A percentile compares a stretch with the other conserved stretches of the same genome.
These are phyloP conservation scores for Ptycholaimellus sp. DNA, from an alignment of 2,888 invertebrate species.

Conservation along the genomic window DNA sequence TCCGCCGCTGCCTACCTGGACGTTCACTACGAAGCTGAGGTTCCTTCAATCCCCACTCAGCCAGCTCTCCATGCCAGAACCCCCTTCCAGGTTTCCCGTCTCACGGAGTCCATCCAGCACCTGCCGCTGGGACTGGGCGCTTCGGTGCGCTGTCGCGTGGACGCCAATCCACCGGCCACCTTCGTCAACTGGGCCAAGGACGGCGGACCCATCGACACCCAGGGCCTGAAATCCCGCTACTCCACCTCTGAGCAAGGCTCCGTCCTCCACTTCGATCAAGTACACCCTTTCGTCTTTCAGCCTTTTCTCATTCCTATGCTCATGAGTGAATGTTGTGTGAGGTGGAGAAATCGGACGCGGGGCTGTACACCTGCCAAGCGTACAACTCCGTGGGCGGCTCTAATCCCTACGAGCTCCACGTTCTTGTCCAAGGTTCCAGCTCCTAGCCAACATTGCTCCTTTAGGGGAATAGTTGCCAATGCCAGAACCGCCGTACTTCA, in stretches of 20 bases:
- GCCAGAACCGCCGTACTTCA: not conserved
- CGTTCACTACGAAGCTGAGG: slow-evolving; percentile 15
- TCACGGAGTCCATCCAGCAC: too few species aligned
- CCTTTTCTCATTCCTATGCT: too few species aligned
- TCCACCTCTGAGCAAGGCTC: not conserved
- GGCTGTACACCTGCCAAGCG: slow-evolving; percentile 17
- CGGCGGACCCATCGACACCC: too few species aligned
- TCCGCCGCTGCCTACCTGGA: slow-evolving; percentile 14
- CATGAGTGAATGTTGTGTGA: too few species aligned
- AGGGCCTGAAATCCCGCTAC: slow-evolving; percentile 8
- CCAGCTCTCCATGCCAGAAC: too few species aligned
- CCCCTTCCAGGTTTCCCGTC: too few species aligned
- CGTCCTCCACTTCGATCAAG: too few species aligned
- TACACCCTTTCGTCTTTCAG: slow-evolving; percentile 2
- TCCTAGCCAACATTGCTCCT: not conserved
- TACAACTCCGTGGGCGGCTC: slow-evolving; percentile 16
- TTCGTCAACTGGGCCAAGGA: slow-evolving; percentile 18
- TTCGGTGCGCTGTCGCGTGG: slow-evolving; percentile 12
- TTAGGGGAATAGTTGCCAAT: not conserved
- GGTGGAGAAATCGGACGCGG: slow-evolving; percentile 13
- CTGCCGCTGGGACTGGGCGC: slow-evolving; percentile 2
- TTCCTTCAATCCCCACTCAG: too few species aligned
- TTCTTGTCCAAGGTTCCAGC: slow-evolving; percentile 13
- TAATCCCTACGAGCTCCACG: slow-evolving; percentile 15
- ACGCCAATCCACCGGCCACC: slow-evolving; percentile 18